Percentiles rank a stretch among this genome's conserved stretches.
phyloP scores from a whole-genome alignment of 1,140 invertebrate species.

The Andricus grossulariae region DNA sequence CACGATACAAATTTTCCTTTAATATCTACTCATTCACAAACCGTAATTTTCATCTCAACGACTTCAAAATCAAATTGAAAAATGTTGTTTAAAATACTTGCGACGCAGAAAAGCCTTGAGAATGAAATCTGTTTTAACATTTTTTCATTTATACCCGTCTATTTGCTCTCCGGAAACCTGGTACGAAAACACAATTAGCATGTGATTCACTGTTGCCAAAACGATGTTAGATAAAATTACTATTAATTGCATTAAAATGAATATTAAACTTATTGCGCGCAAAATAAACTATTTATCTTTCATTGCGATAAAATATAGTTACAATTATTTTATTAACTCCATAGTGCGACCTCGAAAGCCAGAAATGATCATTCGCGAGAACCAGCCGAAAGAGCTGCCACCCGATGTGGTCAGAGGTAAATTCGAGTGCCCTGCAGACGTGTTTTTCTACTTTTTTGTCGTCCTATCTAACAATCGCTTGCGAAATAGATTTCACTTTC shows the following conservation, averaged over 20 bases:
- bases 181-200: neutral
- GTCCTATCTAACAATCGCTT: constrained; percentile 13
- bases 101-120: neutral
- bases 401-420: constrained; percentile 94
- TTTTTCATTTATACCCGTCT: neutral
- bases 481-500: neutral
- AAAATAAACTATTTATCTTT: neutral
- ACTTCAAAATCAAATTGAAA: no score
- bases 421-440: constrained; percentile 43
- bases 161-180: neutral
- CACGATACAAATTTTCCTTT: no score
- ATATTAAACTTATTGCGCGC: neutral
- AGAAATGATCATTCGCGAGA: constrained; percentile 94
- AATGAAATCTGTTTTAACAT: neutral
- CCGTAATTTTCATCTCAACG: no score
- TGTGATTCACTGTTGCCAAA: neutral
- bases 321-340: constrained; percentile 41
- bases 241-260: neutral
- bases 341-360: constrained; percentile 83
- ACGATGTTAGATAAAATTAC: neutral
- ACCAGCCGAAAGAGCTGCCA: constrained; percentile 90
- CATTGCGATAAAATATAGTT: neutral
- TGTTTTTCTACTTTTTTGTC: constrained; percentile 28
- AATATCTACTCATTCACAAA: no score
- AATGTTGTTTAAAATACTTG: neutral